A percentile compares a stretch with the other conserved stretches of the same genome.
Conservation (phyloP, 1,140 invertebrate genomes). For the Probaryconus sp. region DNA sequence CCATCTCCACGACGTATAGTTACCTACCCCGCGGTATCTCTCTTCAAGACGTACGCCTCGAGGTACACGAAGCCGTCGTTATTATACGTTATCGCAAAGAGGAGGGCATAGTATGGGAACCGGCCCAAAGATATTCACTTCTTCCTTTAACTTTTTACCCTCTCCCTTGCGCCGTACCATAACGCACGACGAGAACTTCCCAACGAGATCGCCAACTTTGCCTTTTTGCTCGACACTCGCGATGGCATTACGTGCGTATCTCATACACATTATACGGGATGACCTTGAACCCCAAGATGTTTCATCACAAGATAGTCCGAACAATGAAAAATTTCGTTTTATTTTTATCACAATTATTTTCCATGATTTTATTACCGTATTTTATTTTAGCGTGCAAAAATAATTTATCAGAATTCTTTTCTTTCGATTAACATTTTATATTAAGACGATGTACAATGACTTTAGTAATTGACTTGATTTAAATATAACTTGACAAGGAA, state of each 20-base stretch:
- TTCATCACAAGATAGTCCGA: constrained; percentile 1
- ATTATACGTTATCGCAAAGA: constrained; percentile 64
- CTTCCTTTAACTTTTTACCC: constrained; percentile 21
- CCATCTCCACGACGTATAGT: constrained; percentile 54
- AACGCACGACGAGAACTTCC: constrained; percentile 68
- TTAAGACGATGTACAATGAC: constrained; percentile 24
- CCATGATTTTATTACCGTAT: too few relatives aligned
- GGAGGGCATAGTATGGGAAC: constrained; percentile 77
- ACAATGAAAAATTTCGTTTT: constrained; percentile 21
- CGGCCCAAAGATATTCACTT: constrained; percentile 68
- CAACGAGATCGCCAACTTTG: constrained; percentile 50
- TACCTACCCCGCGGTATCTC: constrained; percentile 62
- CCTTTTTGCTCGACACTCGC: constrained; percentile 45
- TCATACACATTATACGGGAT: constrained; percentile 17
- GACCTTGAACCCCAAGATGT: constrained; percentile 38
- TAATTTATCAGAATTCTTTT: constrained; percentile 24
- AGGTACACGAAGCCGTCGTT: constrained; percentile 61
- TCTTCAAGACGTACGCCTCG: constrained; percentile 59
- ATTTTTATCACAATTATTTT: too few relatives aligned
- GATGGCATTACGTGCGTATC: constrained; percentile 22
- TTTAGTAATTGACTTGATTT: constrained; percentile 41
- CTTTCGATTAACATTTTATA: constrained; percentile 45
- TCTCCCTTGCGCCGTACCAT: constrained; percentile 65
- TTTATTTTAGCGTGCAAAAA: background rate
- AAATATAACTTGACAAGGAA: constrained; percentile 27